Conservation (phyloP, 2,888 invertebrate species). For the Clanis bilineata region DNA sequence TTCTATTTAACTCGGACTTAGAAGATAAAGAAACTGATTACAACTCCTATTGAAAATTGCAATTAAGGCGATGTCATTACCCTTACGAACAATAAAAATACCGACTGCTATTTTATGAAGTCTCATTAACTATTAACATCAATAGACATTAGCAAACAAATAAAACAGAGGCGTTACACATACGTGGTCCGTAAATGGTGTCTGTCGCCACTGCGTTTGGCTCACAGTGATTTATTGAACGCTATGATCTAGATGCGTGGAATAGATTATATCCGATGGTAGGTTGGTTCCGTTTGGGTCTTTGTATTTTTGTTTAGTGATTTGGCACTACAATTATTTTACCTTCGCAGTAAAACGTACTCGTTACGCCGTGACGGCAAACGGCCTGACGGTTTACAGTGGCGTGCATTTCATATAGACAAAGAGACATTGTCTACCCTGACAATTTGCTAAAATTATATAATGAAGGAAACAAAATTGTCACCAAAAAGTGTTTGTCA, state of each 20-base stretch:
- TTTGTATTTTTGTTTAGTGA: slow-evolving; percentile 2
- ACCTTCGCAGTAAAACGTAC: too few species aligned
- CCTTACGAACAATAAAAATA: neutral
- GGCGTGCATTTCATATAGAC: too few species aligned
- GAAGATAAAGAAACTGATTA: neutral
- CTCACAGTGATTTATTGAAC: slow-evolving; percentile 64
- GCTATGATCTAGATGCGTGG: slow-evolving; percentile 72
- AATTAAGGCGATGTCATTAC: too few species aligned
- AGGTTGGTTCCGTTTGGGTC: slow-evolving; percentile 39
- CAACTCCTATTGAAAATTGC: neutral
- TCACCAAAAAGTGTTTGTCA: too few species aligned
- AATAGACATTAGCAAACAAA: neutral
- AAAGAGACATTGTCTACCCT: too few species aligned
- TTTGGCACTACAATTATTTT: too few species aligned
- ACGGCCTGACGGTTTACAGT: too few species aligned
- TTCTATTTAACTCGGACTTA: too few species aligned
- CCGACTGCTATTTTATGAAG: neutral
- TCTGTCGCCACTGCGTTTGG: slow-evolving; percentile 48
- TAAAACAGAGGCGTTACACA: slow-evolving; percentile 1
- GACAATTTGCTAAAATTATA: too few species aligned
- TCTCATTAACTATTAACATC: neutral
- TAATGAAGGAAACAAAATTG: too few species aligned
- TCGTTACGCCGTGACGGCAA: too few species aligned
- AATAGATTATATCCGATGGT: slow-evolving; percentile 55
- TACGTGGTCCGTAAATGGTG: neutral